phyloP scores from a whole-genome alignment of 2,888 invertebrate species.

The Lithophane ornitopus region DNA sequence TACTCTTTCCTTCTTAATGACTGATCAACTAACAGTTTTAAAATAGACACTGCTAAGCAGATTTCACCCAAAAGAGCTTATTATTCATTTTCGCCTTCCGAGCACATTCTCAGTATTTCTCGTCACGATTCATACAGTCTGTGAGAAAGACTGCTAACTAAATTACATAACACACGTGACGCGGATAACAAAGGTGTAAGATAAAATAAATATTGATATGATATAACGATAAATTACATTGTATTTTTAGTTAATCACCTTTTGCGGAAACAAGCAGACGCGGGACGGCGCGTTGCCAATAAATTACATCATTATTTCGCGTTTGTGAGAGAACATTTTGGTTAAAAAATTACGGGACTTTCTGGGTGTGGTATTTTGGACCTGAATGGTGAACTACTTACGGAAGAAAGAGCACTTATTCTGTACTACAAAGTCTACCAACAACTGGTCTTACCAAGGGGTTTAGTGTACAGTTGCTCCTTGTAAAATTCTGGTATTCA shows the following conservation, averaged over 20 bases:
- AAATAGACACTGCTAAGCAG: too few relatives aligned
- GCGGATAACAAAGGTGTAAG: conserved; percentile 29
- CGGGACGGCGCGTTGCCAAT: neutral
- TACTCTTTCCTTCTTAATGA: neutral
- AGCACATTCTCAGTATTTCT: neutral
- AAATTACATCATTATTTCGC: neutral
- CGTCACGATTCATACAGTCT: conserved; percentile 1
- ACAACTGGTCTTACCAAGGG: neutral
- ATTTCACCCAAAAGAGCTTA: neutral
- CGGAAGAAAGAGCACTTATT: neutral
- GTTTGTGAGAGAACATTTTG: neutral
- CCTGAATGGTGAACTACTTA: neutral
- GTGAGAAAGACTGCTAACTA: neutral
- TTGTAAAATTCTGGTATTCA: neutral
- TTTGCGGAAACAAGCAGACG: conserved; percentile 19
- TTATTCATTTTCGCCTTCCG: neutral
- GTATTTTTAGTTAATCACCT: conserved; percentile 56
- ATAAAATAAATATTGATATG: conserved; percentile 58
- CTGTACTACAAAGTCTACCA: neutral
- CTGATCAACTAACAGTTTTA: neutral
- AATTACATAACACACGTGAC: conserved; percentile 43
- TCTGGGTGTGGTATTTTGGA: neutral
- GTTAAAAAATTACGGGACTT: neutral
- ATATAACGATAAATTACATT: conserved; percentile 41
- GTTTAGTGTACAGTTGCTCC: neutral